Percentiles rank a stretch among this genome's conserved stretches.
phyloP scores from a whole-genome alignment of 2,113 vertebrate species.

The Leucoraja erinaceus region DNA sequence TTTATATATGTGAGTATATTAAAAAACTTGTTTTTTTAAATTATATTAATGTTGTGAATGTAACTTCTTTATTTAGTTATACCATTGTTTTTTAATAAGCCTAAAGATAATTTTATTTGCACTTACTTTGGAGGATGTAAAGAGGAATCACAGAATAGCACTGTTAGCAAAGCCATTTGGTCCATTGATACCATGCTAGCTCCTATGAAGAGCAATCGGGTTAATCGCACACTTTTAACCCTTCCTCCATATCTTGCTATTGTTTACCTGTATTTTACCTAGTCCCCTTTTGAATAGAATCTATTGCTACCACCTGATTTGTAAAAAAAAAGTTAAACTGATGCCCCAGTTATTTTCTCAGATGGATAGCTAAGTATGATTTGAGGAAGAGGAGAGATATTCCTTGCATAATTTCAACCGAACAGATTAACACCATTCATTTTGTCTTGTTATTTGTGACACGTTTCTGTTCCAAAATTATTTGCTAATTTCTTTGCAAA shows the following conservation, averaged over 20 bases:
- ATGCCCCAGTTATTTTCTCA: background rate
- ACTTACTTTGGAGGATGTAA: background rate
- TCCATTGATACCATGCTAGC: too few relatives aligned
- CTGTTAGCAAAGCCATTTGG: too few relatives aligned
- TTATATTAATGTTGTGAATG: background rate
- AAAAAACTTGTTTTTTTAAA: background rate
- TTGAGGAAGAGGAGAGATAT: background rate
- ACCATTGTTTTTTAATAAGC: background rate
- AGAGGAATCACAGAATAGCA: too few relatives aligned
- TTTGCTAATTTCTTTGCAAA: background rate
- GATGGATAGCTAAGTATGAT: background rate
- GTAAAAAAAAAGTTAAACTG: background rate
- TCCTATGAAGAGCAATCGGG: too few relatives aligned
- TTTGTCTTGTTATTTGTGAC: background rate
- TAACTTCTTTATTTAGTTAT: background rate
- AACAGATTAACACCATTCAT: background rate
- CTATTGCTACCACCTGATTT: too few relatives aligned
- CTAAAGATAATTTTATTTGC: background rate
- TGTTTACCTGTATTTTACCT: too few relatives aligned
- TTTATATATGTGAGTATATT: too few relatives aligned
- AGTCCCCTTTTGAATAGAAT: too few relatives aligned
- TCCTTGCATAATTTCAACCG: background rate
- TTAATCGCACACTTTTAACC: too few relatives aligned
- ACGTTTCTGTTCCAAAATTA: background rate
- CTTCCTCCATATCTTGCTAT: too few relatives aligned